These are phyloP conservation scores for Noctua janthe DNA, from an alignment of 2,888 invertebrate genomes.

Conservation along the genomic window DNA sequence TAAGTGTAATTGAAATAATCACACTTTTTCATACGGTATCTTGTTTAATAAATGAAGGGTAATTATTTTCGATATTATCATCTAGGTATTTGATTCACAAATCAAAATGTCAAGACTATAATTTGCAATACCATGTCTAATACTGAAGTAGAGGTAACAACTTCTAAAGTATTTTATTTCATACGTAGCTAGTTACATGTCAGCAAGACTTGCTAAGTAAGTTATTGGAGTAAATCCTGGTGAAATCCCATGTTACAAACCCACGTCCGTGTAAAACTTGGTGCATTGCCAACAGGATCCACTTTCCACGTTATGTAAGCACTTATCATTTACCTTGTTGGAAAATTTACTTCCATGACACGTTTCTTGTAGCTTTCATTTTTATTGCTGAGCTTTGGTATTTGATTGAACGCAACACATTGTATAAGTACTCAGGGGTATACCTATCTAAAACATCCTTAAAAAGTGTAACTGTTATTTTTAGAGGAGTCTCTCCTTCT, in stretches of 20 bases:
- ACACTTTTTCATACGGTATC: not conserved
- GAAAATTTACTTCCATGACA: slow-evolving; percentile 25
- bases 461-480: not conserved
- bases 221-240: slow-evolving; percentile 16
- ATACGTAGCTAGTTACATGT: not conserved
- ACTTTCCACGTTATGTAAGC: slow-evolving; percentile 35
- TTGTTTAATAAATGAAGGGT: not conserved
- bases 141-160: too few relatives aligned
- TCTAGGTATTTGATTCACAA: not conserved
- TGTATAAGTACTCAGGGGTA: not conserved
- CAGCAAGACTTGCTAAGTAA: not conserved
- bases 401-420: not conserved
- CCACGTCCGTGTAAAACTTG: slow-evolving; percentile 20
- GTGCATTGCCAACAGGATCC: slow-evolving; percentile 52
- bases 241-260: not conserved
- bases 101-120: not conserved
- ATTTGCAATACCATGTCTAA: not conserved
- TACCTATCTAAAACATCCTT: not conserved
- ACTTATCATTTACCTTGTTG: slow-evolving; percentile 2
- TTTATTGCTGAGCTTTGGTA: slow-evolving; percentile 5
- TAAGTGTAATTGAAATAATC: not conserved
- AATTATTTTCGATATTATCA: not conserved
- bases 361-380: slow-evolving; percentile 35
- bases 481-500: too few relatives aligned
- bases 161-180: not conserved